Base-by-base conservation (phyloP, 2,888 invertebrate genomes). In the Tribolium freemani region DNA sequence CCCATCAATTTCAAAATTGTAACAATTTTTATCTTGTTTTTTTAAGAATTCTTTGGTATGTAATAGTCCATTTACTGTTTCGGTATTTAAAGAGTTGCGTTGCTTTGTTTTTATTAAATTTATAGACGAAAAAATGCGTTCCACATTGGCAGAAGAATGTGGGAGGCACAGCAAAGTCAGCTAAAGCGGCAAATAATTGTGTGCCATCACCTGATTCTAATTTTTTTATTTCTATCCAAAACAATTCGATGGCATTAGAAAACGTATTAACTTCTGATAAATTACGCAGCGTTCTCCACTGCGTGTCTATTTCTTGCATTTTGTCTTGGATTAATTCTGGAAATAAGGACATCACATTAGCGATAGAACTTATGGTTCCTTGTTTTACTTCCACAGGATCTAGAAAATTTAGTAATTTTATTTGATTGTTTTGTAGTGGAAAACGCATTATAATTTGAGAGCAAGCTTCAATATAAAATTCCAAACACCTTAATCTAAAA, bases 391-490 rank as follows among this genome's bases (percentile, higher is more conserved):
- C n/a, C 11, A 5, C 0, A 6, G 74, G 74, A 50, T 63, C 21
- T 38, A 74, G 30, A 21, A 72, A 51, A 31, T 50, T 11, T 9
- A 72, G 21, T 13, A 69, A 21, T 46, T 64, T 31, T 9, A 74
- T 53, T 8, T 38, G 13, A 11, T 67, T 56, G 48, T 58, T 67
- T 58, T 66, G 66, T 11, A 73, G 60, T 57, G 66, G 38, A 71
- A 73, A 73, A 10, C 73, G 31, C 20, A 30, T n/a, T 5, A 10
- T 48, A 11, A 71, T 67, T 60, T 73, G 71, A 6, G 2, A 11
- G 10, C 26, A 31, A 51, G 38, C 45, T 63, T 71, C 73, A 10
- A 66, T 45, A 46, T 54, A 73, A 57, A 71, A 73, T 31, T 67
- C 56, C 9, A 73, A 57, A 57, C 67, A 71, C 8, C 54, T 48